These are phyloP conservation scores for Amblyraja radiata DNA, from an alignment of 2,797 vertebrate species.

Conservation along the genomic window DNA sequence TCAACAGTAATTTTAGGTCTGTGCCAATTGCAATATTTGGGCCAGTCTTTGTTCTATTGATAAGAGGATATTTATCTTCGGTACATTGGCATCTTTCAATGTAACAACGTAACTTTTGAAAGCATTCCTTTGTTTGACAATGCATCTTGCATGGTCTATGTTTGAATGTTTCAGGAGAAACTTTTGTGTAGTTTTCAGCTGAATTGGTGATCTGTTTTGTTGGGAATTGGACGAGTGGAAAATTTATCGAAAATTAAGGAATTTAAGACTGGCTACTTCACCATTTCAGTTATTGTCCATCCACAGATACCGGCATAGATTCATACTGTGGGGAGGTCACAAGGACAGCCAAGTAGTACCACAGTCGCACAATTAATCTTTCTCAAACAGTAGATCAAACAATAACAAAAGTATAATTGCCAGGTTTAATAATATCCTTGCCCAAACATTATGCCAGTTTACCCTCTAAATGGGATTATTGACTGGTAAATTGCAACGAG, in stretches of 20 bases:
- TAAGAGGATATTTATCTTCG: not conserved
- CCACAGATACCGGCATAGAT: not conserved
- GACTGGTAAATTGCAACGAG: not conserved
- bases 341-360: not conserved
- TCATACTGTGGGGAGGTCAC: not conserved
- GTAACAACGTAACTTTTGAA: not conserved
- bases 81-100: not conserved
- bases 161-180: not conserved
- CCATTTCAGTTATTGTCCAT: not conserved
- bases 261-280: not conserved
- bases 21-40: not conserved
- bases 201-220: not conserved
- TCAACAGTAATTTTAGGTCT: not conserved
- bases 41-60: not conserved
- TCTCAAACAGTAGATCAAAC: not conserved
- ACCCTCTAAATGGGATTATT: not conserved
- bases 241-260: not conserved
- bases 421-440: not conserved
- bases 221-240: not conserved
- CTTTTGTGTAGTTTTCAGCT: not conserved
- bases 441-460: not conserved
- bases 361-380: not conserved
- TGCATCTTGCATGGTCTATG: not conserved
- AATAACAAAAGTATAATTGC: not conserved
- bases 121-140: constrained; percentile 5